phyloP scores from a whole-genome alignment of 2,888 invertebrate species.

The Acleris emargana region DNA sequence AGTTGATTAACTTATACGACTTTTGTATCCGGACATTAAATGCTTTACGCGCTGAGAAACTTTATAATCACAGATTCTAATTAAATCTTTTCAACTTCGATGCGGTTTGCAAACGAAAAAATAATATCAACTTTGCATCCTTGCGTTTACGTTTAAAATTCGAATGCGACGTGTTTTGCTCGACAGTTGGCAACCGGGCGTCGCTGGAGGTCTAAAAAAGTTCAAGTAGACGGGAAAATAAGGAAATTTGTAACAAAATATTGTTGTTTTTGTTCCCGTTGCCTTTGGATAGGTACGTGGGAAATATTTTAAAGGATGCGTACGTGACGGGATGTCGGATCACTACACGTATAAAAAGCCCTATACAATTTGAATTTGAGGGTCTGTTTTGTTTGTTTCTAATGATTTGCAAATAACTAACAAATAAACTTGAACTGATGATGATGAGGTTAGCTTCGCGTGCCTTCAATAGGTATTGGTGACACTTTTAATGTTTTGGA shows the following conservation, averaged over 20 bases:
- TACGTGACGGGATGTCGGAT: neutral
- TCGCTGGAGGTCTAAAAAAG: conserved; percentile 45
- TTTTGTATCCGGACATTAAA: no score
- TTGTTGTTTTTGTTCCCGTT: conserved; percentile 16
- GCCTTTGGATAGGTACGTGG: conserved; percentile 4
- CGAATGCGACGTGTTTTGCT: neutral
- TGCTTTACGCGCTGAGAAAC: no score
- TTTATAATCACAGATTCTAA: conserved; percentile 8
- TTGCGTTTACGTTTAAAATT: conserved; percentile 7
- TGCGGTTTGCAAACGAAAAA: neutral
- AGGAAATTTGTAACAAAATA: conserved; percentile 13
- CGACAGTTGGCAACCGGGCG: conserved; percentile 48
- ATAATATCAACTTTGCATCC: neutral
- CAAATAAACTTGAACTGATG: no score
- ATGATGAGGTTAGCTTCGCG: no score
- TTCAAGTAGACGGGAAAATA: conserved; percentile 2
- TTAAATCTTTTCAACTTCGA: conserved; percentile 23
- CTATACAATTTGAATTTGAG: neutral
- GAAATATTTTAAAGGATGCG: conserved; percentile 6
- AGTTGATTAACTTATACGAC: no score
- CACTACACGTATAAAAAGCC: neutral
- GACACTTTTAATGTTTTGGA: no score
- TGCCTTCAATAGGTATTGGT: no score
- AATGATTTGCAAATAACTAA: neutral
- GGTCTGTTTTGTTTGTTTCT: neutral